A percentile compares a stretch with the other conserved stretches of the same genome.
These are phyloP conservation scores for Philaethria dido DNA, from an alignment of 2,888 invertebrate genomes.

Conservation along the genomic window DNA sequence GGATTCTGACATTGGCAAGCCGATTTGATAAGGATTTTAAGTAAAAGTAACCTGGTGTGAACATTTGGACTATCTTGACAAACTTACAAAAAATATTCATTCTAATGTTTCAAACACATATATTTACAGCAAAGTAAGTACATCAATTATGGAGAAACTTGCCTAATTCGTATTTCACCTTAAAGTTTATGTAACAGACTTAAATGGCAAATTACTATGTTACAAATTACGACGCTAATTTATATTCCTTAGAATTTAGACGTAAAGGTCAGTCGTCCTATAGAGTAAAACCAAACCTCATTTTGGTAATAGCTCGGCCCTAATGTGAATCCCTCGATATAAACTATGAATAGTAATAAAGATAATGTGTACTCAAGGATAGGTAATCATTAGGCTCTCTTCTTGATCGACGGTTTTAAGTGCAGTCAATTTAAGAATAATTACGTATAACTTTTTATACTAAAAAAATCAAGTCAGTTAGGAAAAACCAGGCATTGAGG, in stretches of 20 bases:
- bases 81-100: no score
- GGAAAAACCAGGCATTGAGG: no score
- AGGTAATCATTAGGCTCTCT: conserved; percentile 1
- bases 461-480: no score
- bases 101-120: no score
- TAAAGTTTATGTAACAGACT: background rate
- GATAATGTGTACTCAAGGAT: conserved; percentile 17
- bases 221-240: conserved; percentile 10
- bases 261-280: conserved; percentile 22
- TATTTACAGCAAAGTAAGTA: no score
- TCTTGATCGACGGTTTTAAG: conserved; percentile 3
- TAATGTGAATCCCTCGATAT: conserved; percentile 20
- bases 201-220: background rate
- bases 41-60: no score
- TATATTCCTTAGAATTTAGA: conserved; percentile 29
- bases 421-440: background rate
- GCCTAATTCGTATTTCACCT: no score
- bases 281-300: conserved; percentile 19
- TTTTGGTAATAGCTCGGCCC: conserved; percentile 25
- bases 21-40: no score
- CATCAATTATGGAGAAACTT: no score
- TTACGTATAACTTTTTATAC: background rate
- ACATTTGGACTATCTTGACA: no score
- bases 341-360: conserved; percentile 23
- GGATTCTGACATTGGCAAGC: no score